These are phyloP conservation scores for Corythornis madagascariensis DNA, from an alignment of 2,113 vertebrate genomes.

Conservation along the genomic window DNA sequence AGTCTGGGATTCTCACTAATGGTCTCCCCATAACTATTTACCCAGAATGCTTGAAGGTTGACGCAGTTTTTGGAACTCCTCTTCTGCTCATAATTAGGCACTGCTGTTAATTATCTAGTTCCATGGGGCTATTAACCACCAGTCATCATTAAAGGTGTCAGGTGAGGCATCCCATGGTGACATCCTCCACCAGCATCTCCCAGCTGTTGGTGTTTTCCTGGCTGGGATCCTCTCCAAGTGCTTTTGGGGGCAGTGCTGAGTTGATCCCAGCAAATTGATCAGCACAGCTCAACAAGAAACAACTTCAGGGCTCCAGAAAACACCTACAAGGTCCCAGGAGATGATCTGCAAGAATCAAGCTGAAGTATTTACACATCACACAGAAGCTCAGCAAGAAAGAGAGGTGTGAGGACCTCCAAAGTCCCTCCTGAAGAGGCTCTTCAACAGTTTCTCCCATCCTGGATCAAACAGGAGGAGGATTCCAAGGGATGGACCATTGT, in stretches of 20 bases:
- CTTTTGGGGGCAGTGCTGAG: background rate
- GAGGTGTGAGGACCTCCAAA: background rate
- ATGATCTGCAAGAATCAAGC: background rate
- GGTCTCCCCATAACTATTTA: background rate
- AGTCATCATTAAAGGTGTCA: background rate
- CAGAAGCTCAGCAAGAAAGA: background rate
- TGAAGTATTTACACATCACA: background rate
- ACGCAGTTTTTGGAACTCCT: background rate
- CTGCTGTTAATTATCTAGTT: background rate
- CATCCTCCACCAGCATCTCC: background rate
- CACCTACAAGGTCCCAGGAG: background rate
- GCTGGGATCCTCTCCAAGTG: background rate
- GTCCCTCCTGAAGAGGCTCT: background rate
- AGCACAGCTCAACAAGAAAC: rapidly evolving
- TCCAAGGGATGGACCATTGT: background rate
- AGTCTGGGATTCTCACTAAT: background rate
- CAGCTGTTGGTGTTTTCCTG: background rate
- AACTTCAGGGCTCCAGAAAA: background rate
- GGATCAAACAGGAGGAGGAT: background rate
- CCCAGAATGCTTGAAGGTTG: background rate
- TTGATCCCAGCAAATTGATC: background rate
- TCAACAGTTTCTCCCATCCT: background rate
- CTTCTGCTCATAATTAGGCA: background rate
- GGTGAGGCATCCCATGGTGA: rapidly evolving
- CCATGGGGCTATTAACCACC: background rate